Conservation (phyloP, 2,888 invertebrate genomes). For the Lottia gigantea region DNA sequence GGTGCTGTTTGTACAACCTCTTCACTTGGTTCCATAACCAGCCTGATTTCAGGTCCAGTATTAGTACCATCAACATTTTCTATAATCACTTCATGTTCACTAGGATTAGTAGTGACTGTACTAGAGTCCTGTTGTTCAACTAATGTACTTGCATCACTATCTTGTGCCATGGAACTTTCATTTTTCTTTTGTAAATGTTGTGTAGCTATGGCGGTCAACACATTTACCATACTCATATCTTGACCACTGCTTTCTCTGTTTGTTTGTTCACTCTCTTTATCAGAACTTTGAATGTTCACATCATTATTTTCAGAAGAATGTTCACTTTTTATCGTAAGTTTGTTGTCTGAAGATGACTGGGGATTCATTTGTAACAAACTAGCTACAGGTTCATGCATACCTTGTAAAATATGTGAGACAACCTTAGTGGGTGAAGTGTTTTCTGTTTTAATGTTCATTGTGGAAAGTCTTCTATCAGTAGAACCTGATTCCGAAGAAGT, state of each 20-base stretch:
- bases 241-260: constrained; percentile 21
- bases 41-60: constrained; percentile 12
- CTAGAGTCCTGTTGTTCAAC: constrained; percentile 13
- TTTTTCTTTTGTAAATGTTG: constrained; percentile 33
- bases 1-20: not conserved
- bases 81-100: constrained; percentile 29
- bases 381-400: constrained; percentile 47
- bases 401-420: constrained; percentile 43
- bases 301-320: constrained; percentile 38
- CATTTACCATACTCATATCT: constrained; percentile 52
- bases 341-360: not conserved
- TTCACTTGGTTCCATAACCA: constrained; percentile 16
- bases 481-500: constrained; percentile 32
- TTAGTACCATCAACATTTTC: constrained; percentile 30
- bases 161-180: not conserved
- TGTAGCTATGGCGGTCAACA: constrained; percentile 52
- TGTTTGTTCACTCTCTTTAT: constrained; percentile 13
- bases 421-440: constrained; percentile 22
- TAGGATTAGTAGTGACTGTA: constrained; percentile 31
- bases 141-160: constrained; percentile 1
- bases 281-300: constrained; percentile 33
- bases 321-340: constrained; percentile 16
- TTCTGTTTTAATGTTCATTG: not conserved
- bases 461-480: constrained; percentile 11
- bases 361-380: constrained; percentile 20